Percentiles rank a stretch among this genome's conserved stretches.
phyloP scores from a whole-genome alignment of 2,797 vertebrate genomes.

The Malacoraja senta region DNA sequence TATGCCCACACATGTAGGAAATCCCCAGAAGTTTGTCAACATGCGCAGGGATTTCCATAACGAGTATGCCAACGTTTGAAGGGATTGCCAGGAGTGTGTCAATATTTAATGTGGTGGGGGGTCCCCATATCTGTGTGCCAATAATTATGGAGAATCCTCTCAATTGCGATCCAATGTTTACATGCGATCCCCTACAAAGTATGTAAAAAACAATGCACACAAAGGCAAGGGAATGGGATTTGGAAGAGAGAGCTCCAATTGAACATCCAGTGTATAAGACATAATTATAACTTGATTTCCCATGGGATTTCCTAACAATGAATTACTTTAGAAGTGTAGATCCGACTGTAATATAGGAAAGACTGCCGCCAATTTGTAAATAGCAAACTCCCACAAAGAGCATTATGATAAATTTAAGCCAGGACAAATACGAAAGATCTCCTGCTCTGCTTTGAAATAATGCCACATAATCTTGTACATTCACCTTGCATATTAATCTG shows the following conservation, averaged over 20 bases:
- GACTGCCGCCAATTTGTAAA: background rate
- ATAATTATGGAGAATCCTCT: no score
- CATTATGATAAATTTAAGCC: background rate
- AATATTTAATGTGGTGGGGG: background rate
- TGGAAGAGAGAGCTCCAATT: background rate
- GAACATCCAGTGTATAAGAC: background rate
- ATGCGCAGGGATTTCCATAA: background rate
- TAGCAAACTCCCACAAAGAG: background rate
- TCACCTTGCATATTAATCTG: background rate
- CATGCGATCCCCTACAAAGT: background rate
- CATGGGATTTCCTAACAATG: background rate
- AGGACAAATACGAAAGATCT: background rate
- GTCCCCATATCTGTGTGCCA: no score
- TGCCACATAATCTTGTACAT: background rate
- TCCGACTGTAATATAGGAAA: background rate
- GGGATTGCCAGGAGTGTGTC: background rate
- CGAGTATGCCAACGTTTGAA: background rate
- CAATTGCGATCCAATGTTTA: background rate
- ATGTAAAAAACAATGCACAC: background rate
- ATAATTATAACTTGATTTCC: background rate
- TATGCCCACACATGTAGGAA: background rate
- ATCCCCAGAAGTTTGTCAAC: background rate
- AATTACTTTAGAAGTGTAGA: background rate
- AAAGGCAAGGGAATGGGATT: background rate
- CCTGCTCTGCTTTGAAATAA: background rate